A percentile compares a stretch with the other conserved stretches of the same genome.
These are phyloP conservation scores for Quadroppia sp. DNA, from an alignment of 2,888 invertebrate genomes.

Conservation along the genomic window DNA sequence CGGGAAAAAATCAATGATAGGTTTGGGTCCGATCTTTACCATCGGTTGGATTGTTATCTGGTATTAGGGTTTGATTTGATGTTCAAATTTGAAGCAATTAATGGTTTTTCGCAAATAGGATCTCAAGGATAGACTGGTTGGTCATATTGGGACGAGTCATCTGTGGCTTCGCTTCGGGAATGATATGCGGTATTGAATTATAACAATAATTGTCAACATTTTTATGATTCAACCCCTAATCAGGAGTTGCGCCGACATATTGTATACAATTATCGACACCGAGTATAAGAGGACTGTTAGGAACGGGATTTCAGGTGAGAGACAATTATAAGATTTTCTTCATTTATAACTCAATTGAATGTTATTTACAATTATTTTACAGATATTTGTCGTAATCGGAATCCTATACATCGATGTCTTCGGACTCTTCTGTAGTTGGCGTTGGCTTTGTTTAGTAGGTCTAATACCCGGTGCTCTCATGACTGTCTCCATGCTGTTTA, in stretches of 20 bases:
- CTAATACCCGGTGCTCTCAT: slow-evolving; percentile 9
- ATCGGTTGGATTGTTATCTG: slow-evolving; percentile 51
- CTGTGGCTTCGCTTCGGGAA: slow-evolving; percentile 51
- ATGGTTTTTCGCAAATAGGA: neutral
- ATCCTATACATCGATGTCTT: slow-evolving; percentile 18
- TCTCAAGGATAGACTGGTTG: slow-evolving; percentile 46
- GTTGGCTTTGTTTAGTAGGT: neutral
- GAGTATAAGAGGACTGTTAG: slow-evolving; percentile 52
- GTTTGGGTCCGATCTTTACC: slow-evolving; percentile 51
- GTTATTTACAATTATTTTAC: neutral
- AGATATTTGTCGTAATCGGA: slow-evolving; percentile 26
- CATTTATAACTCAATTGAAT: no score
- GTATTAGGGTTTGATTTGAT: neutral
- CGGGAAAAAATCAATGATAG: slow-evolving; percentile 48
- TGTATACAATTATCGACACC: slow-evolving; percentile 53
- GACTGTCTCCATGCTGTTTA: slow-evolving; percentile 53
- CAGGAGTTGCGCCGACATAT: slow-evolving; percentile 55
- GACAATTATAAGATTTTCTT: slow-evolving; percentile 40
- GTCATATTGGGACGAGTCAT: slow-evolving; percentile 51
- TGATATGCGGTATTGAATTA: slow-evolving; percentile 49
- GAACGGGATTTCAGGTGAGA: slow-evolving; percentile 52
- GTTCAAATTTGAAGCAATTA: neutral
- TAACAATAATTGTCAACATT: neutral
- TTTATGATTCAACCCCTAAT: neutral
- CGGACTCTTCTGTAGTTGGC: no score